Conservation (phyloP, 2,113 vertebrate species). For the Odocoileus hemionus region DNA sequence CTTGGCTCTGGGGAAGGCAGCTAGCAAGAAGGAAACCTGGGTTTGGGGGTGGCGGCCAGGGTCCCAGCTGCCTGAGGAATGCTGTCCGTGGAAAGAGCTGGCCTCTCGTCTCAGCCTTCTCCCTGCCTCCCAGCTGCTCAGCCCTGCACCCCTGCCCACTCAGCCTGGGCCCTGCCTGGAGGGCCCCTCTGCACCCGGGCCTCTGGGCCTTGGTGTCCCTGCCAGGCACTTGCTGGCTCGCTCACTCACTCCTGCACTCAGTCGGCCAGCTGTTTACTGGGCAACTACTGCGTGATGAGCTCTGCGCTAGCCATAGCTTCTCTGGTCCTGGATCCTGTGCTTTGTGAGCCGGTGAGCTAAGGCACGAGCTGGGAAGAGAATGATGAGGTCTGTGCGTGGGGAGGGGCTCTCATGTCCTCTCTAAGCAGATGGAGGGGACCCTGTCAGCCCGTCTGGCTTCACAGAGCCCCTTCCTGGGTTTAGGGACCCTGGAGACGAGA, state of each 20-base stretch:
- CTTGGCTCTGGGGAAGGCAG: not conserved
- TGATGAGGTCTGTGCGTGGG: not conserved
- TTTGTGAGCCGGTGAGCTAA: not conserved
- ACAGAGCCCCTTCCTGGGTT: not conserved
- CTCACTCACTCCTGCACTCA: fast-evolving
- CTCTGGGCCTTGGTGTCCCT: not conserved
- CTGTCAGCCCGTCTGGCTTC: not conserved
- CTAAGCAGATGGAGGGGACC: not conserved
- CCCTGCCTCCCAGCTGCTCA: not conserved
- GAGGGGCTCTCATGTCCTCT: not conserved
- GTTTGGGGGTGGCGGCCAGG: not conserved
- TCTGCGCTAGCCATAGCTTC: not conserved
- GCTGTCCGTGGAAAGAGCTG: not conserved
- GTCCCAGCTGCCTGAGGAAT: not conserved
- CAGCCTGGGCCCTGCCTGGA: not conserved
- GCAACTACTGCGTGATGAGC: fast-evolving
- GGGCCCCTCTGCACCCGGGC: fast-evolving
- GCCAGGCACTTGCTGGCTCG: not conserved
- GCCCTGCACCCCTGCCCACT: not conserved
- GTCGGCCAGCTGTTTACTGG: not conserved
- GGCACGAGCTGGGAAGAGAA: not conserved
- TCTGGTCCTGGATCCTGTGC: not conserved
- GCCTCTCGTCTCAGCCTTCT: not conserved
- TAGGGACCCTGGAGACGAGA: too few relatives aligned
- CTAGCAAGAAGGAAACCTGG: not conserved